Base-by-base conservation (phyloP, 2,888 invertebrate genomes). In the Eupelmus urozonus region DNA sequence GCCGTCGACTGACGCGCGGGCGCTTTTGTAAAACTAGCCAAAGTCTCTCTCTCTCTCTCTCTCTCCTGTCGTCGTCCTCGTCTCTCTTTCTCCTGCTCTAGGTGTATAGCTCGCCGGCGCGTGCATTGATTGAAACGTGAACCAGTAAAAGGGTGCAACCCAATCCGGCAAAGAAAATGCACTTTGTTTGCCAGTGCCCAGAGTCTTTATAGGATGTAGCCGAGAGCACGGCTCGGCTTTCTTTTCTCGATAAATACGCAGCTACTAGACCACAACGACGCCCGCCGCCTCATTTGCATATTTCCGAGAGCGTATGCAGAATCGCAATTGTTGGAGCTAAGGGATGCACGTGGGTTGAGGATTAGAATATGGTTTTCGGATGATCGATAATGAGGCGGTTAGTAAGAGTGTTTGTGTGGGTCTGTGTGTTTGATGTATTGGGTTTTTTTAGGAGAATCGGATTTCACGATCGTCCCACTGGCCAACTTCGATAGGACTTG, bases 121-220 rank as follows among this genome's bases (percentile, higher is more conserved):
- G 67, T 65, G 83, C 89, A 89, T 89, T 88, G 89, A 89, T 89
- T 89, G 89, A 87, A 89, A 89, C 80, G 83, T 85, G 85, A 89
- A 87, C 88, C 86, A 88, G 84, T 86, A 82, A 80, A 82, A 86
- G 89, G 89, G 88, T 89, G 89, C 85, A 88, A 89, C 86, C 83
- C 83, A 87, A 88, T 88, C 85, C 85, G 79, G 49, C 72, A 20
- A 16, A 55, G 76, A 40, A 82, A 83, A 85, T 81, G 80, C 82
- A 80, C 73, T 79, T 81, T 75, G 79, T 81, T 81, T 83, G 79
- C 82, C 71, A 29, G 74, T 53, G 66, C 60, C 73, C 69, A n/a
- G 79, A 81, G 55, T 76, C 76, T 60, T 67, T 62, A 62, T 34
- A 25, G 23, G 25, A 55, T 25, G 13, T 34, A 34, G 20, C 25